Base-by-base conservation (phyloP, 2,113 vertebrate genomes). In the Corythoichthys intestinalis region DNA sequence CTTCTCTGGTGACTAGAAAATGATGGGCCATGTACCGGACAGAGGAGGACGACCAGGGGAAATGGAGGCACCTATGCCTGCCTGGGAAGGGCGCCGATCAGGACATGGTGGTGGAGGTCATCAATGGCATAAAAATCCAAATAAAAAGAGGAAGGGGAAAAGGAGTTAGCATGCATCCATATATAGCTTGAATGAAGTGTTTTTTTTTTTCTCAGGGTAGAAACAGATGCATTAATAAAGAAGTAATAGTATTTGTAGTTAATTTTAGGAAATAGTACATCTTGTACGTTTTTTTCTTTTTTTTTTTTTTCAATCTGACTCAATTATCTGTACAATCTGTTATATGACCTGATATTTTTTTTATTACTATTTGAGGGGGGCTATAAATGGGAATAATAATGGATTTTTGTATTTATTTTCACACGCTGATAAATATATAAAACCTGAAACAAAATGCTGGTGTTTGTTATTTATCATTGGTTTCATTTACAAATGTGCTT, bases 21-120 rank as follows among this genome's bases (percentile, higher is more conserved):
- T 93, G 48, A 96, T 95, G 94, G 94, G 94, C 38, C 74, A 72
- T 0, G 93, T 97, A 12, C 94, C 95, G 1, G 94, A 96, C 84
- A 90, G 94, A 70, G 94, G 95, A 28, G 95, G 95, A 2, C 89
- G 94, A 6, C 94, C 95, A 0, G 86, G 89, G 39, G 94, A 96
- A 81, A 90, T 97, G 0, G 95, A 96, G 73, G 82, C 92, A 0
- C 95, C 95, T 0, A 96, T 96, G 94, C 94, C 94, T 7, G 6
- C 0, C 0, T 97, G 94, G 92, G 83, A 79, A 66, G 85, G 77
- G 34, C 89, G 60, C 34, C 28, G 62, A 47, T 5, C 50, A 50
- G 84, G 89, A 76, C 67, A 79, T 48, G 77, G 83, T 62, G 17
- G 63, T 8, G 78, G 74, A 66, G 79, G 81, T 37, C 65, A 78